A percentile compares a stretch with the other conserved stretches of the same genome.
phyloP scores from a whole-genome alignment of 2,888 invertebrate genomes.

The Trichopria drosophilae region DNA sequence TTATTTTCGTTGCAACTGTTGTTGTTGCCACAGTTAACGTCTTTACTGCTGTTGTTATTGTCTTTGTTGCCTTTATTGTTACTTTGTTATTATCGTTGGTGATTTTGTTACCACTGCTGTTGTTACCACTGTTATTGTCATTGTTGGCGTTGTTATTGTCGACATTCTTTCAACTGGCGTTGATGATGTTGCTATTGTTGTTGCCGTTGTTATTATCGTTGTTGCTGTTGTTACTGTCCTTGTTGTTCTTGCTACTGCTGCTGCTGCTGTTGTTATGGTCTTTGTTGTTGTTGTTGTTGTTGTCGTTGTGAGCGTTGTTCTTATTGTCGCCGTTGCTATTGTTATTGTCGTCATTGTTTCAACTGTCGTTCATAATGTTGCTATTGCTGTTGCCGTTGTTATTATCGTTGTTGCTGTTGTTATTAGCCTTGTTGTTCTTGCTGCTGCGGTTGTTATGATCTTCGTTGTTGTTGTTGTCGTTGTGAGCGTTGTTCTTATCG shows the following conservation, averaged over 20 bases:
- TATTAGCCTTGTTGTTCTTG: background rate
- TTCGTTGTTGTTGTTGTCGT: background rate
- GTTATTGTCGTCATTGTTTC: background rate
- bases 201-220: constrained; percentile 13
- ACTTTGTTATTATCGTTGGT: no score
- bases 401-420: background rate
- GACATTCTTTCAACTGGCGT: no score
- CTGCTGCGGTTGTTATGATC: background rate
- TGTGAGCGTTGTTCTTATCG: background rate
- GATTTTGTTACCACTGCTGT: no score
- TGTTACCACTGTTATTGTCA: no score
- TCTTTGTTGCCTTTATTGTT: no score
- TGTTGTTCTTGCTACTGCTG: constrained; percentile 15
- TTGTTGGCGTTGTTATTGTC: no score
- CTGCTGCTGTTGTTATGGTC: background rate
- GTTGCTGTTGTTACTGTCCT: constrained; percentile 22
- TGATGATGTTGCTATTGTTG: no score
- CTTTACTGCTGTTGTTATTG: no score
- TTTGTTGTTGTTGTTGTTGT: background rate
- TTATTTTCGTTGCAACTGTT: no score
- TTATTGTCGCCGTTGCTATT: background rate
- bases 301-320: background rate
- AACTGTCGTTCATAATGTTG: background rate
- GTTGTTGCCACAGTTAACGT: no score
- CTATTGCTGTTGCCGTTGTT: background rate